Evolutionary conservation across 2,113 vertebrate species (phyloP), one percentile per base, ranked within the genome.

Genomic region (Thryonomys swinderianus): DNA sequence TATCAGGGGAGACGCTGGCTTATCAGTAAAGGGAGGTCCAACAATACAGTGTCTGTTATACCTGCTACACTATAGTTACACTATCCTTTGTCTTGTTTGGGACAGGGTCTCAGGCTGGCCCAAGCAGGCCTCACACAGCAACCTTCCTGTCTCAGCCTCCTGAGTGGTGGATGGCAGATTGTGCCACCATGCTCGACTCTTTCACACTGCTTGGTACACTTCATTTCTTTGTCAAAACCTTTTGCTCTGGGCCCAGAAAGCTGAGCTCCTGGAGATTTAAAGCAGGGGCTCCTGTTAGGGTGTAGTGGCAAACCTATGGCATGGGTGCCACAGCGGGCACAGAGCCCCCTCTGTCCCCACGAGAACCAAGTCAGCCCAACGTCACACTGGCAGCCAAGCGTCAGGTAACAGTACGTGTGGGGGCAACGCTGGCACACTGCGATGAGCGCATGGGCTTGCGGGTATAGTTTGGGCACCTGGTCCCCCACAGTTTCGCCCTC

Each of bases 31-130:
- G 42, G 61, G 94, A 34, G 53, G 45, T 32, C 66, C 53, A 1
- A 40, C 45, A 48, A 11, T 16, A 32, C 0, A 8, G 10, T 25
- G 34, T 16, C 42, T 21, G 14, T 59, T 40, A 42, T 30, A 34
- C n/a, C 13, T 34, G 45, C 8, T 6, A 48, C 4, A 0, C 17
- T 1, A 32, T 3, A 7, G 9, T 18, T 10, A 48, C 61, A 1
- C 17, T 64, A 32, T 84, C 32, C 81, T 27, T 42, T 48, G 37
- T 42, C 37, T 32, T 45, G 40, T 74, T 74, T 74, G 13, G 23
- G 40, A 45, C 71, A 74, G 10, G 23, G 40, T 30, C 71, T 13
- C 40, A 42, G 21, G 14, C 12, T 42, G 40, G 37, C 71, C 23
- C 23, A 73, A 13, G 40, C 71, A 45, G 71, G 13, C 71, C 25